Evolutionary conservation across 2,113 vertebrate genomes (phyloP).

Genomic region (Alligator mississippiensis): DNA sequence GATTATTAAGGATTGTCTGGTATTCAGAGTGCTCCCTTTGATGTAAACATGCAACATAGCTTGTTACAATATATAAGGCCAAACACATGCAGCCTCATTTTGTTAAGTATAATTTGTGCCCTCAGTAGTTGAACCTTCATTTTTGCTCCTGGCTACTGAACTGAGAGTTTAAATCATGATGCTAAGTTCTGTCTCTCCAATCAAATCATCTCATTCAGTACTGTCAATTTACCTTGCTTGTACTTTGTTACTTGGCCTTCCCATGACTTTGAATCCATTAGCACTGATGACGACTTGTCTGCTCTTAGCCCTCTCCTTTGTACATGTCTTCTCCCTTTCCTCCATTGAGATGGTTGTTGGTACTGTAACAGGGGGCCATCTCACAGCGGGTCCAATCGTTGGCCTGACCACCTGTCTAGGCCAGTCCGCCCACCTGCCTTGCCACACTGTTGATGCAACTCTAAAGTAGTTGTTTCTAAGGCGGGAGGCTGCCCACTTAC

Average conservation of each 20-base stretch:
- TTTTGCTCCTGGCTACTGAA: not conserved
- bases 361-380: no score
- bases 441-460: no score
- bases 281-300: not conserved
- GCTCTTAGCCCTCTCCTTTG: no score
- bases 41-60: not conserved
- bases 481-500: no score
- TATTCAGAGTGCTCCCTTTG: not conserved
- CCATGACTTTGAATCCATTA: not conserved
- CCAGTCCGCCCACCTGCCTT: no score
- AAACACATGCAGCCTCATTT: not conserved
- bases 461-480: no score
- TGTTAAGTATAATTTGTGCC: not conserved
- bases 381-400: no score
- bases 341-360: no score
- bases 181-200: not conserved
- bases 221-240: not conserved
- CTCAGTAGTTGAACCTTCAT: not conserved
- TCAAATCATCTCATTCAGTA: not conserved
- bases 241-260: not conserved
- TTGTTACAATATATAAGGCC: not conserved
- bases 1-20: not conserved
- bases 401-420: no score
- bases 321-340: no score
- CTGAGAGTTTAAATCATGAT: not conserved